Evolutionary conservation across 2,888 invertebrate genomes (phyloP).

Genomic region (Cybosia mesomella): DNA sequence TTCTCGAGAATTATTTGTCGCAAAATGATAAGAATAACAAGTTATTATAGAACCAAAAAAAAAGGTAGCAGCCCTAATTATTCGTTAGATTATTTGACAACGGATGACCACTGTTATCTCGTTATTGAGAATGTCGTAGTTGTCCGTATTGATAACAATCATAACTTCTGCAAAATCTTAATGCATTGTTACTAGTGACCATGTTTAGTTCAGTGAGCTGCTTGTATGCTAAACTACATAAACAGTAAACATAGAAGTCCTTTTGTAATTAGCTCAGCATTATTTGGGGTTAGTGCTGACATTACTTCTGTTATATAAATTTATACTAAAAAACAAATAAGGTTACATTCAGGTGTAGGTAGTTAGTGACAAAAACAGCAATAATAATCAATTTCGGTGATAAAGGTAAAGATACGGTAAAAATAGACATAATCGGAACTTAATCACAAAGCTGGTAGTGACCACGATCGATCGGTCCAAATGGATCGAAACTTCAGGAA

Average conservation of each 20-base stretch:
- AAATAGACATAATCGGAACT: not conserved
- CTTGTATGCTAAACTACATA: too few species aligned
- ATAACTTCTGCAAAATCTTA: not conserved
- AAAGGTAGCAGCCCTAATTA: not conserved
- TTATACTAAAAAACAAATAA: not conserved
- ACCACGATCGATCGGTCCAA: not conserved
- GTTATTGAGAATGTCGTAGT: not conserved
- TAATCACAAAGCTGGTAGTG: not conserved
- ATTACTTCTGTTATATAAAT: not conserved
- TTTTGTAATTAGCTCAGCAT: not conserved
- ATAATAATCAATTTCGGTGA: too few species aligned
- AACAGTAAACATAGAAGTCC: too few species aligned
- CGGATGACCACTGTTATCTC: not conserved
- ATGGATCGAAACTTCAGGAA: not conserved
- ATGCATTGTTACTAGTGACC: too few species aligned
- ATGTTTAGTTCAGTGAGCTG: too few species aligned
- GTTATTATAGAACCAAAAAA: too few species aligned
- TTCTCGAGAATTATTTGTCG: too few species aligned
- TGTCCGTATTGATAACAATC: not conserved
- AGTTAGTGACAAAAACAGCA: not conserved
- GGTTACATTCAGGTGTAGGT: not conserved
- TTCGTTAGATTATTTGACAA: not conserved
- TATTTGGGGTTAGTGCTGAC: not conserved
- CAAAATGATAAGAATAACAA: too few species aligned
- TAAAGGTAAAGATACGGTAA: too few species aligned